These are phyloP conservation scores for Celastrina argiolus DNA, from an alignment of 2,888 invertebrate species.

Conservation along the genomic window DNA sequence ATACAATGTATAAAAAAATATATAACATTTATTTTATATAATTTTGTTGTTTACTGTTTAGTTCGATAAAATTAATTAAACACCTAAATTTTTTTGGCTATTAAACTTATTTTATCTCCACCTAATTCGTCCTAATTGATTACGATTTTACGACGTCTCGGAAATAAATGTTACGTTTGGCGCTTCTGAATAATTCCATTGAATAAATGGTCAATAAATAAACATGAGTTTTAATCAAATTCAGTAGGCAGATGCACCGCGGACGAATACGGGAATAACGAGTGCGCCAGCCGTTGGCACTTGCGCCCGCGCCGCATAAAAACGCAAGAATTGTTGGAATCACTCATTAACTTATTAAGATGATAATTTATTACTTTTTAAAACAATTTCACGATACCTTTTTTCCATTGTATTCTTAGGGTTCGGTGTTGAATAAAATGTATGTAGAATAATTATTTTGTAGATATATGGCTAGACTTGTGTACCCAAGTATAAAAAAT, in stretches of 20 bases:
- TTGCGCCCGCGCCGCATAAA: conserved; percentile 42
- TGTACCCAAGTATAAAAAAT: no score
- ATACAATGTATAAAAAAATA: no score
- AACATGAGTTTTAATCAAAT: conserved; percentile 76
- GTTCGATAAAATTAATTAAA: background rate
- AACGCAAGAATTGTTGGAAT: conserved; percentile 67
- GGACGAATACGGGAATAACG: conserved; percentile 67
- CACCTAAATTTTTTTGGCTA: background rate
- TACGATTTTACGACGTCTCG: background rate
- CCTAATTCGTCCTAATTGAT: background rate
- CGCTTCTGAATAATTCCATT: conserved; percentile 29
- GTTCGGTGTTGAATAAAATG: conserved; percentile 1
- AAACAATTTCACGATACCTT: conserved; percentile 63
- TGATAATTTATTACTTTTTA: conserved; percentile 69
- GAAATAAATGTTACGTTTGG: conserved; percentile 24
- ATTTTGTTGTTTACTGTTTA: background rate
- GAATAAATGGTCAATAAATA: conserved; percentile 55
- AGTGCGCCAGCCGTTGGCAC: conserved; percentile 45
- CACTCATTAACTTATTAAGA: conserved; percentile 75
- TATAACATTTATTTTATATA: background rate
- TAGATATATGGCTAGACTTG: no score
- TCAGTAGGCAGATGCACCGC: conserved; percentile 71
- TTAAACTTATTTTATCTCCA: background rate
- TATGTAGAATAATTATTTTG: background rate
- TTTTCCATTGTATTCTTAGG: conserved; percentile 29